phyloP scores from a whole-genome alignment of 1,140 invertebrate species.

The Berghia stephanieae region DNA sequence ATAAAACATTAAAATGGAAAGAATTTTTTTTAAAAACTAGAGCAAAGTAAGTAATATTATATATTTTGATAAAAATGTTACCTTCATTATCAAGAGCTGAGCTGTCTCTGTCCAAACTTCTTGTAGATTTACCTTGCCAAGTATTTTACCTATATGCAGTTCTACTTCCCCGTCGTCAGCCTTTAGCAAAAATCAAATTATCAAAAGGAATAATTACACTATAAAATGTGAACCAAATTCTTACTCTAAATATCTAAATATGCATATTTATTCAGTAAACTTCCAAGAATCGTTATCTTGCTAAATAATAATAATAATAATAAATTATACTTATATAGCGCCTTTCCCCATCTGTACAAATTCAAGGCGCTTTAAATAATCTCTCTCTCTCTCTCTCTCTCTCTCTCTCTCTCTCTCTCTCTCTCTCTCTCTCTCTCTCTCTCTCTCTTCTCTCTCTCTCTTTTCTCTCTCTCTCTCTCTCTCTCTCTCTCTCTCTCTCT shows the following conservation, averaged over 20 bases:
- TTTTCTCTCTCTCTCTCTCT: neutral
- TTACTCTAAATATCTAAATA: too few relatives aligned
- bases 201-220: neutral
- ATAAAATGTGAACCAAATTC: too few relatives aligned
- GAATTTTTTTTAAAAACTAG: neutral
- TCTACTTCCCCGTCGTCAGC: slow-evolving; percentile 34
- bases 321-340: too few relatives aligned
- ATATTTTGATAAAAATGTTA: slow-evolving; percentile 34
- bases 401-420: too few relatives aligned
- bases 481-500: neutral
- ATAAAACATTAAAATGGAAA: neutral
- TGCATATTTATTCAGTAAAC: too few relatives aligned
- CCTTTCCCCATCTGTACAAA: too few relatives aligned
- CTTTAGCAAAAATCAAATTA: neutral
- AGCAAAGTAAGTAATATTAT: too few relatives aligned
- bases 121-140: slow-evolving; percentile 50
- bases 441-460: neutral
- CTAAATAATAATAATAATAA: too few relatives aligned
- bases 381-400: too few relatives aligned
- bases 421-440: too few relatives aligned
- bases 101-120: slow-evolving; percentile 63
- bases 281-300: too few relatives aligned
- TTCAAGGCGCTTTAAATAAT: too few relatives aligned
- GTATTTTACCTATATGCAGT: slow-evolving; percentile 56
- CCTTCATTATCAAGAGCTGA: slow-evolving; percentile 59